Conservation (phyloP, 2,797 vertebrate genomes). For the Potorous gilbertii region DNA sequence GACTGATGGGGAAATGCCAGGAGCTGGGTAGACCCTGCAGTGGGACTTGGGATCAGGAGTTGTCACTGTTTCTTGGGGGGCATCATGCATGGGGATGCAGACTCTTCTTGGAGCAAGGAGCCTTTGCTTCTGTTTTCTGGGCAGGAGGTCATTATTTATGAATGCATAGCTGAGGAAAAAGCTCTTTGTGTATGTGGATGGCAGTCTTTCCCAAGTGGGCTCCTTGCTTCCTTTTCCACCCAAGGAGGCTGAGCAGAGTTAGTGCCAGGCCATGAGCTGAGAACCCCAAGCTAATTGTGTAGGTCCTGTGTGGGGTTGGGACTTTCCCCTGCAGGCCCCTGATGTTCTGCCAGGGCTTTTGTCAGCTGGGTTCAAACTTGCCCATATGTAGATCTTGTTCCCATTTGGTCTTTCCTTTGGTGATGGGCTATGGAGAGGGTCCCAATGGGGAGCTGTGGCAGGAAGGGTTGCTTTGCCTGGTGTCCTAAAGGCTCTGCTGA, state of each 20-base stretch:
- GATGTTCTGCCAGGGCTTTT: neutral
- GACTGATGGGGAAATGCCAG: neutral
- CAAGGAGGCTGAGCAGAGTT: neutral
- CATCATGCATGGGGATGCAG: no score
- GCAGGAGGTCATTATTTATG: neutral
- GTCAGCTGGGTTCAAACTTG: no score
- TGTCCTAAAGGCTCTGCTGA: no score
- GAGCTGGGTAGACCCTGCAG: no score
- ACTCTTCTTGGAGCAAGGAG: no score
- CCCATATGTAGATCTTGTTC: neutral
- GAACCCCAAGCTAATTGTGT: neutral
- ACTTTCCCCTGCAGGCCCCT: no score
- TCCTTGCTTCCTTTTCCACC: neutral
- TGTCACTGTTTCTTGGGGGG: no score
- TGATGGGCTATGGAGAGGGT: neutral
- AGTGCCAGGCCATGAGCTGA: neutral
- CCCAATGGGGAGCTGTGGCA: no score
- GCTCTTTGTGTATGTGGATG: no score
- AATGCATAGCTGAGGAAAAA: neutral
- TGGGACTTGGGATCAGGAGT: no score
- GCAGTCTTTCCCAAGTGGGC: neutral
- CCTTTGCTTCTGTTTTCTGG: neutral
- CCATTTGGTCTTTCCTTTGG: neutral
- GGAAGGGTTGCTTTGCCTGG: neutral
- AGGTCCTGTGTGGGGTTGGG: no score